A percentile compares a stretch with the other conserved stretches of the same genome.
Evolutionary conservation across 2,113 vertebrate genomes (phyloP).

Genomic region (Sula dactylatra): DNA sequence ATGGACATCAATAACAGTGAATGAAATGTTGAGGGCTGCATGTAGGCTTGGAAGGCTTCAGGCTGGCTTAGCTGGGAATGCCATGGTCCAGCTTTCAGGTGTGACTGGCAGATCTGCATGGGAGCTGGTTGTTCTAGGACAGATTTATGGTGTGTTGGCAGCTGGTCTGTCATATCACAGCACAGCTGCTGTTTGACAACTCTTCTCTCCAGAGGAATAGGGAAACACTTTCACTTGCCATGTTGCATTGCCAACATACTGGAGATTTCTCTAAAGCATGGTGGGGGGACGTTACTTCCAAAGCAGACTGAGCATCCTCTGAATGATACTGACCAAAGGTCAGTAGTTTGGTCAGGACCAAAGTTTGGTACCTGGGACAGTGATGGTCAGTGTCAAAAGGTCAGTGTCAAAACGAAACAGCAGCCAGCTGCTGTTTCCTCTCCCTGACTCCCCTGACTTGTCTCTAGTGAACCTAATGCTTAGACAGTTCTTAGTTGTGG

Average conservation of each 20-base stretch:
- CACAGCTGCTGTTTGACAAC: background rate
- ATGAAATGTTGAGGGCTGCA: background rate
- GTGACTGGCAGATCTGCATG: background rate
- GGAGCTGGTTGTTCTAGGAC: background rate
- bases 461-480: background rate
- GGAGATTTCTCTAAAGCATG: background rate
- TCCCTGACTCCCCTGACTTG: background rate
- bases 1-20: background rate
- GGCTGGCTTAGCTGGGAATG: background rate
- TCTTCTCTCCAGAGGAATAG: background rate
- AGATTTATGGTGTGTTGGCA: background rate
- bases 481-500: background rate
- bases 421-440: background rate
- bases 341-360: background rate
- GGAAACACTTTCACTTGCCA: background rate
- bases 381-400: background rate
- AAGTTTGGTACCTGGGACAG: background rate
- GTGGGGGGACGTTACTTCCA: background rate
- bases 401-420: background rate
- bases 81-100: background rate
- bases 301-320: background rate
- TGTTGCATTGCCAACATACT: background rate
- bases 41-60: background rate
- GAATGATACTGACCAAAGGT: background rate
- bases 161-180: background rate